phyloP scores from a whole-genome alignment of 2,113 vertebrate species.

The Hiodon tergisus region DNA sequence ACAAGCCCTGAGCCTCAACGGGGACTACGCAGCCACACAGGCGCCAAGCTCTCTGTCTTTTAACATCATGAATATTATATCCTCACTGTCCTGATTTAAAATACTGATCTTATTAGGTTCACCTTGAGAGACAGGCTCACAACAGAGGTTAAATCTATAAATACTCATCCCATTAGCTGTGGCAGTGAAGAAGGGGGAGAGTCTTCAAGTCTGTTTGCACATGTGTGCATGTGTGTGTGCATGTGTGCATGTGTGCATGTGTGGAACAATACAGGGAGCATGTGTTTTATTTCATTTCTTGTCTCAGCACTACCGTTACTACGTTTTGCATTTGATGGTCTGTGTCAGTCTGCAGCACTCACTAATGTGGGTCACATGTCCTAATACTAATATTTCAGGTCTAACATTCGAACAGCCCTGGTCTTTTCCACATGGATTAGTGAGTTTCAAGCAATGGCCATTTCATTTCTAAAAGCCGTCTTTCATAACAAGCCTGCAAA shows the following conservation, averaged over 20 bases:
- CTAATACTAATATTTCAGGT: too few relatives aligned
- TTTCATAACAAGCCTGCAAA: too few relatives aligned
- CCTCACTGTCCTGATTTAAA: slow-evolving; percentile 51
- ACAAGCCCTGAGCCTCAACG: too few relatives aligned
- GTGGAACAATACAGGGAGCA: neutral
- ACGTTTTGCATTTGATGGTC: too few relatives aligned
- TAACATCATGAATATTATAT: neutral
- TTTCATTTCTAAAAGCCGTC: neutral
- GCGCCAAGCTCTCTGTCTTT: neutral
- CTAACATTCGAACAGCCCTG: too few relatives aligned
- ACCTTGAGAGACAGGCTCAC: slow-evolving; percentile 27
- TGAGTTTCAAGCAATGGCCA: neutral
- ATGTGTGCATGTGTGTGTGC: slow-evolving; percentile 23
- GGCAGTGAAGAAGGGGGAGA: slow-evolving; percentile 11
- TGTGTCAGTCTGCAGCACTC: too few relatives aligned
- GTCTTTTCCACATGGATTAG: neutral
- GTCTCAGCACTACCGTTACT: neutral
- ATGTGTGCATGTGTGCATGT: neutral
- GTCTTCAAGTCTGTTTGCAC: slow-evolving; percentile 47
- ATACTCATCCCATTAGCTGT: slow-evolving; percentile 51
- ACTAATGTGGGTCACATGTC: too few relatives aligned
- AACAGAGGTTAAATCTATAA: slow-evolving; percentile 47
- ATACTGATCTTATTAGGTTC: slow-evolving; percentile 58
- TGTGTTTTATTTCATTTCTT: neutral
- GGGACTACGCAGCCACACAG: too few relatives aligned